A percentile compares a stretch with the other conserved stretches of the same genome.
Evolutionary conservation across 2,888 invertebrate species (phyloP).

Genomic region (Spialia ferax): DNA sequence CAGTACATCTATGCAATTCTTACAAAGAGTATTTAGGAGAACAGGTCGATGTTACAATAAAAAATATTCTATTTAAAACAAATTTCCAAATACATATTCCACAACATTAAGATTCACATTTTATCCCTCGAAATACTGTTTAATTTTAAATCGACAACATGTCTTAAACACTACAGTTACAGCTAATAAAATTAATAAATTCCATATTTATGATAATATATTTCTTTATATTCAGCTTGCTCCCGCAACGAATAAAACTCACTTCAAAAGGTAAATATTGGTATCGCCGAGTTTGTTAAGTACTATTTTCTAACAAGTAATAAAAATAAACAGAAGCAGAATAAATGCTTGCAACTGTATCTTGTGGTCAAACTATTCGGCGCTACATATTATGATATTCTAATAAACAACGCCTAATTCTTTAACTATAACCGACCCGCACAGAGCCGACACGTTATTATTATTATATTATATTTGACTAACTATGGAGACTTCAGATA

Average conservation of each 20-base stretch:
- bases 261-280: not conserved
- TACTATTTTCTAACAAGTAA: constrained; percentile 26
- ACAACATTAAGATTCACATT: constrained; percentile 7
- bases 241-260: constrained; percentile 19
- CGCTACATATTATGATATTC: constrained; percentile 23
- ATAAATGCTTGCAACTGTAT: constrained; percentile 24
- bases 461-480: constrained; percentile 30
- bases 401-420: constrained; percentile 34
- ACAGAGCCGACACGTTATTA: constrained; percentile 11
- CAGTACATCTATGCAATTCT: not conserved
- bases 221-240: constrained; percentile 15
- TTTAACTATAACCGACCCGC: constrained; percentile 26
- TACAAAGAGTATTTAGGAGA: not conserved
- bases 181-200: constrained; percentile 16
- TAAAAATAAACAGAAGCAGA: constrained; percentile 17
- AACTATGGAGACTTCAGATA: constrained; percentile 29
- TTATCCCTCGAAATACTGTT: constrained; percentile 11
- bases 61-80: not conserved
- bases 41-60: not conserved
- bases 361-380: constrained; percentile 23
- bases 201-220: constrained; percentile 4
- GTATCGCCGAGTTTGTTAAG: constrained; percentile 23
- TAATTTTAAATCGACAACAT: constrained; percentile 21
- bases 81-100: not conserved
- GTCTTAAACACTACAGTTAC: constrained; percentile 26